Percentiles rank a stretch among this genome's conserved stretches.
These are phyloP conservation scores for Frankliniella intonsa DNA, from an alignment of 2,888 invertebrate species.

Conservation along the genomic window DNA sequence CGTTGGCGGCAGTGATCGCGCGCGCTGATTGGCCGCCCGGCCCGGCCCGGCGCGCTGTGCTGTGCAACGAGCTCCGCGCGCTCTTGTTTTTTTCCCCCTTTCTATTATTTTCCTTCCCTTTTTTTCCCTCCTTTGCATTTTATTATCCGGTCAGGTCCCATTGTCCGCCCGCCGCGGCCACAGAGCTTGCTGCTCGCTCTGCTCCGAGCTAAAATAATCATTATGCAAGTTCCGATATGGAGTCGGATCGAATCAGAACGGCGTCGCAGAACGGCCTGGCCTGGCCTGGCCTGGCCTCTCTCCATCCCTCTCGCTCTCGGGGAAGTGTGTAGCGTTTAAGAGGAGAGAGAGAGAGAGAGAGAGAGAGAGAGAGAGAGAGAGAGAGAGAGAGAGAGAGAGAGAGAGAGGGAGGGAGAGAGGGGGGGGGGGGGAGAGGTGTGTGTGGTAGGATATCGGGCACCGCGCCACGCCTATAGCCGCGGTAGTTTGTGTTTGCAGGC, in stretches of 20 bases:
- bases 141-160: too few species aligned
- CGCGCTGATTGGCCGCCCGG: background rate
- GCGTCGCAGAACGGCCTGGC: background rate
- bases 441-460: too few species aligned
- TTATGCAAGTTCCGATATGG: slow-evolving; percentile 6
- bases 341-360: background rate
- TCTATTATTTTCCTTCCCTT: background rate
- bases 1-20: background rate
- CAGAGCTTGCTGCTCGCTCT: background rate
- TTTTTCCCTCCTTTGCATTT: background rate
- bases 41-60: background rate
- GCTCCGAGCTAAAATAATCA: background rate
- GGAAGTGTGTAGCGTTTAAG: background rate
- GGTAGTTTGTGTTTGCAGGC: too few species aligned
- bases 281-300: background rate
- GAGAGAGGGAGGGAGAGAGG: background rate
- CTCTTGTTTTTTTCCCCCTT: background rate
- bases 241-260: background rate
- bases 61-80: background rate
- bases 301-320: background rate
- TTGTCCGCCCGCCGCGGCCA: too few species aligned
- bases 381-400: background rate
- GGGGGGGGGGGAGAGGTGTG: too few species aligned
- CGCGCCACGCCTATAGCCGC: too few species aligned
- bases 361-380: background rate